phyloP scores from a whole-genome alignment of 2,888 invertebrate genomes.

The Drosophila mimica region DNA sequence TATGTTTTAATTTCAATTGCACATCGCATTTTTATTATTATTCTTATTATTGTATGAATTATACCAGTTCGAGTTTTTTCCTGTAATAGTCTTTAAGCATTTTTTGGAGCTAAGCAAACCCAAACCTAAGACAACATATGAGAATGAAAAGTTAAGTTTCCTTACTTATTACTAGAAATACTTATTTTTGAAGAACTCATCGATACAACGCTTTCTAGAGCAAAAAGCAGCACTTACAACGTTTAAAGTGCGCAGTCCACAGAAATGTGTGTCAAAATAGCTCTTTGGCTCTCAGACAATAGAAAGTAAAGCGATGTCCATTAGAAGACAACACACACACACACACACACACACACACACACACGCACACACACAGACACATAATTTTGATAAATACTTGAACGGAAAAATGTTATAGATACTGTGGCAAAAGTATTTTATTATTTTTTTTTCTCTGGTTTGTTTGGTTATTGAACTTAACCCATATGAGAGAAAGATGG shows the following conservation, averaged over 20 bases:
- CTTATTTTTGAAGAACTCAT: background rate
- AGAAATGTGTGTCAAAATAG: conserved; percentile 60
- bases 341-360: background rate
- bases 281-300: conserved; percentile 57
- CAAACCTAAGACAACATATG: background rate
- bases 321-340: conserved; percentile 55
- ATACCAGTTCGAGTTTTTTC: background rate
- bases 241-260: background rate
- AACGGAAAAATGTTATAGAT: conserved; percentile 50
- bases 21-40: background rate
- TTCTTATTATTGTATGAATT: background rate
- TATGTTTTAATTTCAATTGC: background rate
- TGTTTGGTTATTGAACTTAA: conserved; percentile 74
- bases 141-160: background rate
- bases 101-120: background rate
- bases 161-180: background rate
- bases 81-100: background rate
- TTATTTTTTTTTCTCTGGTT: conserved; percentile 12
- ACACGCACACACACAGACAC: background rate
- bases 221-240: conserved; percentile 26
- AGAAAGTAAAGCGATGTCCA: conserved; percentile 71
- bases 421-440: conserved; percentile 41
- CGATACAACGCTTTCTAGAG: conserved; percentile 27
- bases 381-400: conserved; percentile 50
- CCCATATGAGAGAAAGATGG: conserved; percentile 49